phyloP scores from a whole-genome alignment of 2,888 invertebrate species.

The Aphrophora alni region DNA sequence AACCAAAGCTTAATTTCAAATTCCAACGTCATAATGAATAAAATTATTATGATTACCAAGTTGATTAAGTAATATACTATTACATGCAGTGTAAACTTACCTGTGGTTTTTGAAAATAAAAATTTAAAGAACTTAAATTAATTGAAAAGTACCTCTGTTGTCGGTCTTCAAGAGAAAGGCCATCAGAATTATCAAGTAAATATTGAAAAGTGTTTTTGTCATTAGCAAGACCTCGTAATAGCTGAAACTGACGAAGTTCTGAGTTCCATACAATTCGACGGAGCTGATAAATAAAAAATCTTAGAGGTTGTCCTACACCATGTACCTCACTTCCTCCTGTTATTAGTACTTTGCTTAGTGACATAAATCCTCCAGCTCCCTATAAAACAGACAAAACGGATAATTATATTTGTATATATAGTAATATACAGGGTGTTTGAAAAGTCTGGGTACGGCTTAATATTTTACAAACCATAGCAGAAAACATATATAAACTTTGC shows the following conservation, averaged over 20 bases:
- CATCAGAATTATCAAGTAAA: constrained; percentile 47
- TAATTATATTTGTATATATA: too few species aligned
- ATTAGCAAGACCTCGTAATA: constrained; percentile 52
- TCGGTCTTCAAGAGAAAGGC: constrained; percentile 46
- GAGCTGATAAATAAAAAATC: constrained; percentile 37
- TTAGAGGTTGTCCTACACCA: constrained; percentile 16
- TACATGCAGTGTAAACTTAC: too few species aligned
- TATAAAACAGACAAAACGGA: background rate
- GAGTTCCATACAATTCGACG: constrained; percentile 37
- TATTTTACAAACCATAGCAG: too few species aligned
- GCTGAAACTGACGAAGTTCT: constrained; percentile 47
- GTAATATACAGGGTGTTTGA: too few species aligned
- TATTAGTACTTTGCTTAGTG: constrained; percentile 27
- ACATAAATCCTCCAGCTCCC: background rate
- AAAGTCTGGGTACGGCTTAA: too few species aligned
- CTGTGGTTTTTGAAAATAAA: too few species aligned
- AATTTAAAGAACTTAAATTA: too few species aligned
- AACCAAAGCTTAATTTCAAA: too few species aligned
- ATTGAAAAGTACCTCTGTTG: constrained; percentile 29
- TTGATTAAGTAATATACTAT: too few species aligned
- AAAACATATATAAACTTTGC: too few species aligned
- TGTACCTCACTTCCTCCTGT: constrained; percentile 29
- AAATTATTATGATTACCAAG: too few species aligned
- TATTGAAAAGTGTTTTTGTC: constrained; percentile 49
- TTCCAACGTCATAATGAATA: too few species aligned